Evolutionary conservation across 2,888 invertebrate genomes (phyloP).

Genomic region (Drosophila barbarae): DNA sequence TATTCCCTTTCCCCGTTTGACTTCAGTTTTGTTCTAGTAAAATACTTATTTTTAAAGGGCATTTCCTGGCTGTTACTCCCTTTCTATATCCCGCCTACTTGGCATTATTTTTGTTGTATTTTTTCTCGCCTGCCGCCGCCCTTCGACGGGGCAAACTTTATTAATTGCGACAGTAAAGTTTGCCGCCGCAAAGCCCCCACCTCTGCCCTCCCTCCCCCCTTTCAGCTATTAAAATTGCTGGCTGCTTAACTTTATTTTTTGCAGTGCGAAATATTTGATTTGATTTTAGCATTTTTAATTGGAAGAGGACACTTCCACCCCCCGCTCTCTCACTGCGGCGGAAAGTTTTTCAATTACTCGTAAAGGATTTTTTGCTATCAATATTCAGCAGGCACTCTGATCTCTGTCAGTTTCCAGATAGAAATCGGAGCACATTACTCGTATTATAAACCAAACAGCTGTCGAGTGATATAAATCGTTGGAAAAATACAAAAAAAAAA

Average conservation of each 20-base stretch:
- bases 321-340: neutral
- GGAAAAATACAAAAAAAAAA: neutral
- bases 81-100: neutral
- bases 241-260: slow-evolving; percentile 28
- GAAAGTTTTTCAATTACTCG: slow-evolving; percentile 5
- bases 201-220: slow-evolving; percentile 7
- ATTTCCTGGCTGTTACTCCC: neutral
- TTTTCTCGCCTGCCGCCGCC: slow-evolving; percentile 24
- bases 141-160: slow-evolving; percentile 61
- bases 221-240: slow-evolving; percentile 48
- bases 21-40: neutral
- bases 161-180: slow-evolving; percentile 69
- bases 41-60: neutral
- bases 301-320: neutral
- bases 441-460: neutral
- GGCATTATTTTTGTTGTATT: slow-evolving; percentile 8
- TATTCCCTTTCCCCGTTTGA: neutral
- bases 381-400: neutral
- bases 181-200: slow-evolving; percentile 32
- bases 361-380: neutral
- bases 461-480: neutral
- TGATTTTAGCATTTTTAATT: slow-evolving; percentile 63
- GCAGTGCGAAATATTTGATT: slow-evolving; percentile 37
- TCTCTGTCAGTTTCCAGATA: neutral
- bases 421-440: neutral